These are phyloP conservation scores for Pilophorus perplexus DNA, from an alignment of 2,888 invertebrate genomes.

Conservation along the genomic window DNA sequence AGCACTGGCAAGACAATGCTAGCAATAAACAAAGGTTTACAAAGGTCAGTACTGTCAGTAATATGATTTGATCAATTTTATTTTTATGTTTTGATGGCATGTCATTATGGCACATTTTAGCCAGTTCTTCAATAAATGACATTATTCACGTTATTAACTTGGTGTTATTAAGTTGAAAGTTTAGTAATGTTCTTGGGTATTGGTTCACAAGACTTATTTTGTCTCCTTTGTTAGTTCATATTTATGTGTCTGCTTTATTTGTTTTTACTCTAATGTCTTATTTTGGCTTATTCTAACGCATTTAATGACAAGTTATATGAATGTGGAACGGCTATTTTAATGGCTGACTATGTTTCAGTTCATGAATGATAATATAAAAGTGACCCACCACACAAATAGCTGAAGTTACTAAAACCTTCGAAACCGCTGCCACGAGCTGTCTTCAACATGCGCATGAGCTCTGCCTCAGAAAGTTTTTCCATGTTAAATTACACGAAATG, in stretches of 20 bases:
- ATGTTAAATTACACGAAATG: too few species aligned
- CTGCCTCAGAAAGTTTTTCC: too few species aligned
- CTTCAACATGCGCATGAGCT: too few species aligned
- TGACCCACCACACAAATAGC: too few species aligned
- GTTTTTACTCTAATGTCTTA: slow-evolving; percentile 15
- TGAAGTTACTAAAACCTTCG: too few species aligned
- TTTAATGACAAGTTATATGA: too few species aligned
- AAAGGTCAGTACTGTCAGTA: slow-evolving; percentile 62
- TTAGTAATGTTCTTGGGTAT: slow-evolving; percentile 3
- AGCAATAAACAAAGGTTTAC: slow-evolving; percentile 82
- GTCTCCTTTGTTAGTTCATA: slow-evolving; percentile 6
- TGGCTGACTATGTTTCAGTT: too few species aligned
- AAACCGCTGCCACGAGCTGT: too few species aligned
- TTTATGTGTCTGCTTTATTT: slow-evolving; percentile 1
- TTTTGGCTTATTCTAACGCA: slow-evolving; percentile 12
- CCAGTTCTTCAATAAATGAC: slow-evolving; percentile 4
- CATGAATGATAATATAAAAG: too few species aligned
- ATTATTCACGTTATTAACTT: not conserved
- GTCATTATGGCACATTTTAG: slow-evolving; percentile 24
- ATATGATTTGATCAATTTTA: slow-evolving; percentile 27
- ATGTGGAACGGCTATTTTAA: too few species aligned
- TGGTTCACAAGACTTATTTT: not conserved
- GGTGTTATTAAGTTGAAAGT: slow-evolving; percentile 3
- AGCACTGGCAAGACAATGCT: slow-evolving; percentile 79
- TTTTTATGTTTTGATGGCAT: slow-evolving; percentile 14